Evolutionary conservation across 1,140 invertebrate species (phyloP), one percentile per base, ranked within the genome.

Genomic region (Hesperophylax magnus): DNA sequence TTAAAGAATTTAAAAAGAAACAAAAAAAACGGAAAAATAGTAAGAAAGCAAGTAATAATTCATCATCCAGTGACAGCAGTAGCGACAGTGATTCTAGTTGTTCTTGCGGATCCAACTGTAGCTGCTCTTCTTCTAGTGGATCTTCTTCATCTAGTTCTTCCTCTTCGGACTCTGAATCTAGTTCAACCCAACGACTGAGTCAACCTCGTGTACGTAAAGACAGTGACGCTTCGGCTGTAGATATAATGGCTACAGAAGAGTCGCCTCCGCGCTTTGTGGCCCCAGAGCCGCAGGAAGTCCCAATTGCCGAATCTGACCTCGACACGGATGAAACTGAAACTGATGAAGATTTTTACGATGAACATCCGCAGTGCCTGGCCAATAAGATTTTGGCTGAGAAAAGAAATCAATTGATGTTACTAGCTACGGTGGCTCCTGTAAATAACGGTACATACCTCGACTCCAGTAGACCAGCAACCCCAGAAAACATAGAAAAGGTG

Each of bases 281-380:
- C 74, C 86, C 87, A 39, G 88, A 90, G 82, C 87, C 88, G 81
- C 86, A 86, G 34, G 92, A 92, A 83, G 88, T 88, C 9, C 89
- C 90, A 9, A 92, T 95, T 58, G 88, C 90, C 31, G 96, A 97
- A 88, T 95, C 95, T 0, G 96, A 97, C 86, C 90, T 96, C 14
- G 95, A 96, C 80, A 96, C 95, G 0, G 93, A 94, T 27, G 94
- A 96, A 86, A 94, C 95, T 39, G 94, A 95, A 58, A 96, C 95
- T 2, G 96, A 97, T 86, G 95, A 96, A 88, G 95, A 96, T 83
- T 96, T 96, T 88, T 96, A 96, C 86, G 95, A 96, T 86, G 92
- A 95, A 84, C 91, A 95, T 89, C 95, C 95, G 1, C 94, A 95
- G 82, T 91, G 91, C 80, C 85, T 94, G 60, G 93, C 93, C 1